Base-by-base conservation (phyloP, 2,113 vertebrate genomes). In the Cyprinodon variegatus region DNA sequence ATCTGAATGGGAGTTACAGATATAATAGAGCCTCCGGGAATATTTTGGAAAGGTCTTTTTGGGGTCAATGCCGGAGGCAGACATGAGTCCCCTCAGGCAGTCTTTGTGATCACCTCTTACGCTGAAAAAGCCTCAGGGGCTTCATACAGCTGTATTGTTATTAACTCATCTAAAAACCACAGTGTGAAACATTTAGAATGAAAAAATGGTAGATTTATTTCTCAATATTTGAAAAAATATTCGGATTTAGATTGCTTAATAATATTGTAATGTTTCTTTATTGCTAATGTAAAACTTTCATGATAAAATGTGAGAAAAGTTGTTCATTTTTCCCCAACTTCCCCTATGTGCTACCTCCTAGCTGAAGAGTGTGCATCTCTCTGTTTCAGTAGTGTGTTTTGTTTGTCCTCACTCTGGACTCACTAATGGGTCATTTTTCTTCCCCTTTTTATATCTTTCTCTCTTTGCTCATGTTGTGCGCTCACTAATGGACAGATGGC, bases 401-500 rank as follows among this genome's bases (percentile, higher is more conserved):
- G 81, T 82, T 77, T 83, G 84, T 63, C 77, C 62, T 86, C 82
- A 76, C 72, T 41, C 45, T 83, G 78, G 74, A 84, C 79, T 66
- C 83, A 83, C 85, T 88, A 90, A 90, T 90, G 84, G 83, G 61
- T 83, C 61, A 75, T 82, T 73, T 89, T 77, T 81, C 71, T 78
- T 65, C 71, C 20, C 68, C 70, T 45, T 53, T 68, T 66, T 61
- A 61, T 50, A 41, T 67, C 46, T 50, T 41, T 83, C 63, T 61
- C 39, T 74, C 67, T 53, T 65, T 73, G 63, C 79, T 88, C 86
- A 89, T 75, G 70, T 83, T 88, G 86, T 78, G 88, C 83, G 90
- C 87, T 90, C 79, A 48, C 85, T 91, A 93, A 93, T 92, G 90
- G 92, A 92, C 93, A 93, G 92, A 93, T 93, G 92, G 91, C 90